These are phyloP conservation scores for Drosophila repletoides DNA, from an alignment of 1,140 invertebrate genomes.

Conservation along the genomic window DNA sequence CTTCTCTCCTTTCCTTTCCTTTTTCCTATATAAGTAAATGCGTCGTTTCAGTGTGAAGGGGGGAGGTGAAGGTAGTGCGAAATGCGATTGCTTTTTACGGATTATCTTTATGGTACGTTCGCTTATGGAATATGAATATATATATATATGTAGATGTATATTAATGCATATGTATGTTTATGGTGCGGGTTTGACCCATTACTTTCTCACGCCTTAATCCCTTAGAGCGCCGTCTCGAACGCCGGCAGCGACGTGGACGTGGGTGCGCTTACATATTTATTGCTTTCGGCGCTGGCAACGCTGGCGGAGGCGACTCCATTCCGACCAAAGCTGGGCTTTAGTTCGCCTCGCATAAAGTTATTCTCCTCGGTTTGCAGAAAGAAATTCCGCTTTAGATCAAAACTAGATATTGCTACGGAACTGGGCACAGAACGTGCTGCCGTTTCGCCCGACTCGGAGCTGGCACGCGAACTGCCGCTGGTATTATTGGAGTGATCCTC, in stretches of 20 bases:
- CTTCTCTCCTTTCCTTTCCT: constrained; percentile 25
- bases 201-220: neutral
- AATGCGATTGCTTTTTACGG: constrained; percentile 54
- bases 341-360: constrained; percentile 81
- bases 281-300: constrained; percentile 28
- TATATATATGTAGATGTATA: constrained; percentile 44
- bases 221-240: constrained; percentile 74
- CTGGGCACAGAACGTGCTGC: constrained; percentile 12
- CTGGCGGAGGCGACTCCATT: constrained; percentile 9
- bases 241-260: constrained; percentile 58
- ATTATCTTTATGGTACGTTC: constrained; percentile 49
- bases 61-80: constrained; percentile 26
- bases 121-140: constrained; percentile 66
- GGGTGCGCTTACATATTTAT: constrained; percentile 50
- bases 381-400: constrained; percentile 78
- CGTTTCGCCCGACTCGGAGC: constrained; percentile 39
- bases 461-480: constrained; percentile 54
- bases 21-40: constrained; percentile 50
- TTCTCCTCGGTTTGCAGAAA: constrained; percentile 82
- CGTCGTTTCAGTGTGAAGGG: constrained; percentile 42
- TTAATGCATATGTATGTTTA: constrained; percentile 28
- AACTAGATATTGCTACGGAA: constrained; percentile 42
- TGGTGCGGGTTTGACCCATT: constrained; percentile 60
- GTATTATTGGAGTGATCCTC: constrained; percentile 84
- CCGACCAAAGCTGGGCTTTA: constrained; percentile 65